Conservation (phyloP, 1,140 invertebrate species). For the Achroia grisella region DNA sequence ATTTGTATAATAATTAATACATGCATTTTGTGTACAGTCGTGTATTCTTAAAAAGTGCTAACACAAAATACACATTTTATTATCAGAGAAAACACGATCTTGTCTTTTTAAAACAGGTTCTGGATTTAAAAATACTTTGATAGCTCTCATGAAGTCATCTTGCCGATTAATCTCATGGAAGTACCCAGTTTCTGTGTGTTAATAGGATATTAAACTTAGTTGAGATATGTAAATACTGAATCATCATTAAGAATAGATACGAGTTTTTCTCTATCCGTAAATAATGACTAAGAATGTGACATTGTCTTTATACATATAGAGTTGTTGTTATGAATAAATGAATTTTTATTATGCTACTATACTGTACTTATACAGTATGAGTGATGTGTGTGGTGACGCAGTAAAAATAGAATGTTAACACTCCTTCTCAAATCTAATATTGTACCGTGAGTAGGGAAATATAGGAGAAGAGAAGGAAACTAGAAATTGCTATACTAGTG, state of each 20-base stretch:
- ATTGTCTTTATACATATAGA: not conserved
- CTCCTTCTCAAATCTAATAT: too few relatives aligned
- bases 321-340: too few relatives aligned
- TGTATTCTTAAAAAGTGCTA: not conserved
- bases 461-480: too few relatives aligned
- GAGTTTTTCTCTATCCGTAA: constrained; percentile 5
- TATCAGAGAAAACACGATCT: too few relatives aligned
- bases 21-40: too few relatives aligned
- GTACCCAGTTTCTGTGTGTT: not conserved
- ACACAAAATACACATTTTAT: constrained; percentile 11
- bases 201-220: constrained; percentile 2
- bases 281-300: constrained; percentile 4
- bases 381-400: too few relatives aligned
- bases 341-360: too few relatives aligned
- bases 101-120: constrained; percentile 1
- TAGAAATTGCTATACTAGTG: too few relatives aligned
- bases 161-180: not conserved
- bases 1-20: too few relatives aligned
- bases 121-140: constrained; percentile 5
- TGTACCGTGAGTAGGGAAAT: too few relatives aligned
- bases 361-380: too few relatives aligned
- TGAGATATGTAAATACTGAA: constrained; percentile 6
- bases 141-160: constrained; percentile 6
- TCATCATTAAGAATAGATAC: constrained; percentile 13
- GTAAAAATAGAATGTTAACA: too few relatives aligned